Conservation (phyloP, 2,797 vertebrate genomes). For the Neopelma chrysocephalum region DNA sequence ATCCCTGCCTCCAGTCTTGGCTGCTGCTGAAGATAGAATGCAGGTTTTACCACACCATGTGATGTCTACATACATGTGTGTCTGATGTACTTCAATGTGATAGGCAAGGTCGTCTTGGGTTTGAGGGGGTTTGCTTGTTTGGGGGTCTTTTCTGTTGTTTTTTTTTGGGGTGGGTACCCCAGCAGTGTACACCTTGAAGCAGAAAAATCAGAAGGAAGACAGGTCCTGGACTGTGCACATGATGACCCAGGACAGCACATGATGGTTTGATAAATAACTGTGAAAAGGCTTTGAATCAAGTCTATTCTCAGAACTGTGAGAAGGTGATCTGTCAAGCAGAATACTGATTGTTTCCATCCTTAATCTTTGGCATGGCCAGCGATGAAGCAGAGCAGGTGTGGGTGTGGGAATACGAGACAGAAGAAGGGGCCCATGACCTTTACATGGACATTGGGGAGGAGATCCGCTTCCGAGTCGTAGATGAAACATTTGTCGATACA, state of each 20-base stretch:
- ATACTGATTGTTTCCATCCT: constrained; percentile 25
- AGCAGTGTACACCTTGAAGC: background rate
- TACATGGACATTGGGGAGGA: constrained; percentile 99
- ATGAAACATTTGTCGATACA: constrained; percentile 92
- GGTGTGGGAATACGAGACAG: constrained; percentile 98
- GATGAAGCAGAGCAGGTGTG: constrained; percentile 97
- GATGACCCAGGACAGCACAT: background rate
- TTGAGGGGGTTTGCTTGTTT: background rate
- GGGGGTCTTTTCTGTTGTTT: background rate
- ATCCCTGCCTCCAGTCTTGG: constrained; percentile 29
- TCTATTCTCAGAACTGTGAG: background rate
- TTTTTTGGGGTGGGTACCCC: background rate
- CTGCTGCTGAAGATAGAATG: background rate
- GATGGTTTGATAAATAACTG: background rate
- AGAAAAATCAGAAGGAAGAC: background rate
- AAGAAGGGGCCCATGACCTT: constrained; percentile 96
- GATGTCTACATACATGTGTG: background rate
- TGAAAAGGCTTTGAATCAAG: background rate
- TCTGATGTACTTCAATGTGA: background rate
- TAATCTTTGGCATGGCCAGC: constrained; percentile 73
- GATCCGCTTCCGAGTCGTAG: constrained; percentile 91
- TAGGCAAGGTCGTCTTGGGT: background rate
- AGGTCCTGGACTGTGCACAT: rapidly evolving
- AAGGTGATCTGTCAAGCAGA: background rate
- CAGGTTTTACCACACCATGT: background rate